A percentile compares a stretch with the other conserved stretches of the same genome.
Evolutionary conservation across 2,888 invertebrate species (phyloP).

Genomic region (Brenthis ino): DNA sequence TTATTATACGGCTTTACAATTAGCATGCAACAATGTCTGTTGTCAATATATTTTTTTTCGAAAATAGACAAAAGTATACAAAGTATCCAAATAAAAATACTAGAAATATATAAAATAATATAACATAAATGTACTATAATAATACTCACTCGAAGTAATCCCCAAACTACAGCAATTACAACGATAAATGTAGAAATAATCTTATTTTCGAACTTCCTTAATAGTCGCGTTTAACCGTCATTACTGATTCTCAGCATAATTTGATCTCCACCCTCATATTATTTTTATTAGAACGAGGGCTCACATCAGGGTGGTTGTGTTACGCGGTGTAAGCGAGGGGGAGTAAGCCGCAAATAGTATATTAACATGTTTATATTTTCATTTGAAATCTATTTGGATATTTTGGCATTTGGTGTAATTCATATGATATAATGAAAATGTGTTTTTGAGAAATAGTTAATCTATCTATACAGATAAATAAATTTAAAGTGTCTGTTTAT

Average conservation of each 20-base stretch:
- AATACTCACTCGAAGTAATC: slow-evolving; percentile 4
- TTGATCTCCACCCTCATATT: not conserved
- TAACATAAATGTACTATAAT: not conserved
- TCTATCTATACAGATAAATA: too few species aligned
- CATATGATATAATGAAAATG: not conserved
- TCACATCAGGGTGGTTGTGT: slow-evolving; percentile 7
- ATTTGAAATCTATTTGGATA: slow-evolving; percentile 24
- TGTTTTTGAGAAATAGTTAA: too few species aligned
- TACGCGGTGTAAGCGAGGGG: slow-evolving; percentile 16
- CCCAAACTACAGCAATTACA: slow-evolving; percentile 4
- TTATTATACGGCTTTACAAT: too few species aligned
- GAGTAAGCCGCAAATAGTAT: slow-evolving; percentile 44
- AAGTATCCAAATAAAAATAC: too few species aligned
- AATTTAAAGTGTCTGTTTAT: too few species aligned
- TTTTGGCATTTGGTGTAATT: slow-evolving; percentile 18
- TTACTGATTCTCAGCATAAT: not conserved
- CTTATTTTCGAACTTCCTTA: slow-evolving; percentile 3
- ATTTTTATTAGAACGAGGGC: not conserved
- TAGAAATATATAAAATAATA: too few species aligned
- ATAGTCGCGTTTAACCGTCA: slow-evolving; percentile 9
- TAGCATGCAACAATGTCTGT: too few species aligned
- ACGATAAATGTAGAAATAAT: slow-evolving; percentile 12
- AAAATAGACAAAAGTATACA: too few species aligned
- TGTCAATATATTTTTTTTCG: too few species aligned
- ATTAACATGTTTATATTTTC: slow-evolving; percentile 42